Conservation (phyloP, 2,888 invertebrate species). For the Aplocera efformata region DNA sequence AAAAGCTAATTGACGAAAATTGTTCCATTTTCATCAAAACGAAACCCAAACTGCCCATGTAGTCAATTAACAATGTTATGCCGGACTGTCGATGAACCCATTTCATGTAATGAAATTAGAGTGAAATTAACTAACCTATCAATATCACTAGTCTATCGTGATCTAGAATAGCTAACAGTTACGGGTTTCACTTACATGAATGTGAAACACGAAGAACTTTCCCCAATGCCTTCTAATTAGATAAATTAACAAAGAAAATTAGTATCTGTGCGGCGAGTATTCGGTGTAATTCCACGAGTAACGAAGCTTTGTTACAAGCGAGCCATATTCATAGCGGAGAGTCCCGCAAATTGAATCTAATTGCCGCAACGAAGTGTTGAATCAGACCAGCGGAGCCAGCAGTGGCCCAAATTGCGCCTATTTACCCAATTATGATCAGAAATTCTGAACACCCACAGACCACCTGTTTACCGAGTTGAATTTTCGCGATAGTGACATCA, state of each 20-base stretch:
- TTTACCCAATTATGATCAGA: constrained; percentile 70
- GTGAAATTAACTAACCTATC: constrained; percentile 14
- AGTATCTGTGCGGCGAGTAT: constrained; percentile 39
- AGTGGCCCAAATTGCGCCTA: constrained; percentile 72
- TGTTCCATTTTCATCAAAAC: constrained; percentile 42
- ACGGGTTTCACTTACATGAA: constrained; percentile 14
- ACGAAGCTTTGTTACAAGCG: constrained; percentile 62
- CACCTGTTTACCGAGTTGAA: constrained; percentile 64
- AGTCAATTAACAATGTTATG: constrained; percentile 54
- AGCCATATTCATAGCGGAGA: constrained; percentile 59
- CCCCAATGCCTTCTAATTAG: constrained; percentile 39
- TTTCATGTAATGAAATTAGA: constrained; percentile 54
- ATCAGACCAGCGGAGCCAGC: constrained; percentile 61
- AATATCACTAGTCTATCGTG: constrained; percentile 19
- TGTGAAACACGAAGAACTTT: constrained; percentile 32
- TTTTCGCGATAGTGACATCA: constrained; percentile 55
- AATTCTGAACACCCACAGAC: constrained; percentile 63
- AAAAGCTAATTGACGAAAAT: constrained; percentile 22
- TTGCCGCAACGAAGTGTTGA: constrained; percentile 78
- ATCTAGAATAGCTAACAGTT: constrained; percentile 16
- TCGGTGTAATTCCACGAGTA: constrained; percentile 55
- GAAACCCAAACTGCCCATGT: constrained; percentile 51
- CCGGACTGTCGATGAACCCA: constrained; percentile 47
- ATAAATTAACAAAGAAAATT: constrained; percentile 40
- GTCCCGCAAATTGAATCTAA: constrained; percentile 74